Base-by-base conservation (phyloP, 53 echinoderm and acorn worm genomes). In the Astropecten irregularis region DNA sequence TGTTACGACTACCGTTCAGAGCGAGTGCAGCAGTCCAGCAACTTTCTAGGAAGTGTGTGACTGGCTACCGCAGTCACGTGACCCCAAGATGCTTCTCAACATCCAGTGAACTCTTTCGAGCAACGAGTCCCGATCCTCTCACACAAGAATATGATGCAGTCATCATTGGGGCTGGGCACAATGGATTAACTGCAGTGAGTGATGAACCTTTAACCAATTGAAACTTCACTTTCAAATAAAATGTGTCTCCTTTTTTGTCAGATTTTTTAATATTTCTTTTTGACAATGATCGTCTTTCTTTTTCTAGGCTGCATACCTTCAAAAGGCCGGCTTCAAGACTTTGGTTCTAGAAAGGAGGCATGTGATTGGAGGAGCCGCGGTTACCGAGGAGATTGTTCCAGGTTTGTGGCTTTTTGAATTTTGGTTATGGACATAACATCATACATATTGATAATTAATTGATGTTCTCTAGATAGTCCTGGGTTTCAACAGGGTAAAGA, bases 341-440 rank as follows among this genome's bases (percentile, higher is more conserved):
- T 60, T 96, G 23, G 97, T 96, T 2, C 79, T 96, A 23, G 97
- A 96, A 52, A 66, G 92, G 42, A 91, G 97, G 57, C 97, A 96
- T 60, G 21, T 94, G 8, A 84, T 88, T 21, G 89, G 90, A 81
- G 95, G 95, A 29, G 96, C 96, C 10, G 92, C 96, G 25, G 96
- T 96, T 28, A 96, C 96, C 20, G 96, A 96, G 49, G 96, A 96
- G 92, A 91, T 96, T 11, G 69, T 94, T 32, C 93, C 96, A 82
- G 96, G 96, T 96, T 19, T 33, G 67, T 57, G 22, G 11, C 16
- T n/a, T n/a, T n/a, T n/a, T n/a, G n/a, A n/a, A n/a, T n/a, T n/a
- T n/a, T n/a, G n/a, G n/a, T n/a, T n/a, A n/a, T n/a, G n/a, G n/a
- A n/a, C n/a, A n/a, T n/a, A n/a, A n/a, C n/a, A n/a, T n/a, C n/a